Base-by-base conservation (phyloP, 2,113 vertebrate genomes). In the Gavia stellata region DNA sequence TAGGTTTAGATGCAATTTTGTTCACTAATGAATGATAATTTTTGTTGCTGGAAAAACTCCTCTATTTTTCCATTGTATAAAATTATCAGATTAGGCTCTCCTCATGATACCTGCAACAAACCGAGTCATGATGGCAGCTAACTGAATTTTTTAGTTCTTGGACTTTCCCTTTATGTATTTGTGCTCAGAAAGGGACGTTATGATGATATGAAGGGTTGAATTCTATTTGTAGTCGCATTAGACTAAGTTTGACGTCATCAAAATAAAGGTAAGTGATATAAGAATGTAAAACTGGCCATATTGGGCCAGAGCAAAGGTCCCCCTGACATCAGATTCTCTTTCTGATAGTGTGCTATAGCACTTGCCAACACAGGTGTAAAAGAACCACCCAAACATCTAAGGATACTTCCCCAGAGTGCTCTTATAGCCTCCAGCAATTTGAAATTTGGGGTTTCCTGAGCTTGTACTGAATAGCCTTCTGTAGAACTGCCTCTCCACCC, bases 1-100 rank as follows among this genome's bases (percentile, higher is more conserved):
- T 81, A 49, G 68, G 36, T 63, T 96, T 91, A 59, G 34, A 49
- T 81, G 50, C 29, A 81, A 31, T 75, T 93, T 79, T 78, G 14
- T 86, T 94, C 44, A 61, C 47, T 86, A 67, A 92, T 78, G 71
- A 96, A 92, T 81, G 47, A 52, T 84, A 36, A 71, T 94, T 93
- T 86, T 91, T 92, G 49, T 83, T 0, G 1, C 40, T 91, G n/a
- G 52, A 33, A 88, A 72, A 87, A 19, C 7, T 4, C 6, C 18
- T 81, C 42, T 93, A 6, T 90, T 95, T 94, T 90, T 63, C 38
- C 17, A 38, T 84, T 78, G n/a, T 94, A 74, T 59, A 36, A 78
- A 96, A 86, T 67, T 75, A 92, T 44, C 42, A 78, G 58, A 89
- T 94, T 84, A 84, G 40, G 25, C 63, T 83, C 4, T 81, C 7